Base-by-base conservation (phyloP, 2,797 vertebrate species). In the Spea hammondii region DNA sequence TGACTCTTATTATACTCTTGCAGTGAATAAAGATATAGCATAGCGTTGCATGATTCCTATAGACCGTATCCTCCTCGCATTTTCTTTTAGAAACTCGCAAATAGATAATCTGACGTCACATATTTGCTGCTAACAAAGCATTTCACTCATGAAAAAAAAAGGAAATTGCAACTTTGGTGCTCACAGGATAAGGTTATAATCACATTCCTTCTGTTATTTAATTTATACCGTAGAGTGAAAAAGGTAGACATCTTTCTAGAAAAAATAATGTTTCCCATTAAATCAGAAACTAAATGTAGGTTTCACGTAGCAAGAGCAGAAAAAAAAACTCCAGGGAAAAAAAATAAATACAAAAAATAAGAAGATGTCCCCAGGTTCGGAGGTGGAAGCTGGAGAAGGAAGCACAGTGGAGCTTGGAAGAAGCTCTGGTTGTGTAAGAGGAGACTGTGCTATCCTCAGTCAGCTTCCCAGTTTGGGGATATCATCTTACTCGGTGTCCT, bases 371-470 rank as follows among this genome's bases (percentile, higher is more conserved):
- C 13, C 46, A 4, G 10, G 11, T 49, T 49, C n/a, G 17, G 48
- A 32, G 12, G 9, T 51, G 49, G 67, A 69, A 17, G 48, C 48
- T n/a, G 3, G 7, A 53, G 48, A 51, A n/a, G 53, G 4, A 17
- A 69, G 50, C 32, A 10, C 67, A 68, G 12, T 12, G 49, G 46
- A 48, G n/a, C 66, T 80, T 74, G 72, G 70, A 80, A 55, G 75
- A 65, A 70, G 45, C 57, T 74, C 65, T 46, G 64, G 69, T 66
- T 51, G 72, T 49, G 80, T 82, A 0, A 44, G 84, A 73, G 78
- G 68, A 88, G 79, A 72, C 76, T 76, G 74, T 67, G 85, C 86
- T 77, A 84, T 83, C 83, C 85, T 88, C 82, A 83, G 83, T 85
- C 84, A 86, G 85, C 85, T 82, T 80, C 72, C 32, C 17, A 69